Evolutionary conservation across 2,113 vertebrate species (phyloP).

Genomic region (Takifugu bimaculatus): DNA sequence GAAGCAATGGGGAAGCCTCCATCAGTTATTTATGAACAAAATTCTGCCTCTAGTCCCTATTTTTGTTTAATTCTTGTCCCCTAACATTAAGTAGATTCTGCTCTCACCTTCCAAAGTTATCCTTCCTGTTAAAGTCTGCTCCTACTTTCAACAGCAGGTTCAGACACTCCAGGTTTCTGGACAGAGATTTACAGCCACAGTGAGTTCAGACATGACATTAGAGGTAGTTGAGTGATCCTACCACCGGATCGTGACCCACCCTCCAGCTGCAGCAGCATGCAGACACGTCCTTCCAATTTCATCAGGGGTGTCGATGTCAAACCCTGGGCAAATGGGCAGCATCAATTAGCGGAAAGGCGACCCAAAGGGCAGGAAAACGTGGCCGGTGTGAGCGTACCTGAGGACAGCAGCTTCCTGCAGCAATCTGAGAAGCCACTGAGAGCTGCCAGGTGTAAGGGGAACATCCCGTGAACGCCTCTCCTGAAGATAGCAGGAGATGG

Average conservation of each 20-base stretch:
- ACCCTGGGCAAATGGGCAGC: slow-evolving; percentile 74
- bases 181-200: slow-evolving; percentile 1
- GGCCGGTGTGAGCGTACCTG: slow-evolving; percentile 74
- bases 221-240: background rate
- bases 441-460: slow-evolving; percentile 95
- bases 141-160: slow-evolving; percentile 94
- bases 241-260: slow-evolving; percentile 73
- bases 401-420: slow-evolving; percentile 95
- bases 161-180: slow-evolving; percentile 96
- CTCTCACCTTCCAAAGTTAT: slow-evolving; percentile 91
- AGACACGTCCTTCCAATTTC: slow-evolving; percentile 97
- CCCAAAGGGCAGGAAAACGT: background rate
- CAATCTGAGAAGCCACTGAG: slow-evolving; percentile 97
- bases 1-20: background rate
- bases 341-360: slow-evolving; percentile 21
- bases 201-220: background rate
- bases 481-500: slow-evolving; percentile 62
- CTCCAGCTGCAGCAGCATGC: slow-evolving; percentile 96
- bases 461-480: slow-evolving; percentile 95
- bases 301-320: slow-evolving; percentile 92
- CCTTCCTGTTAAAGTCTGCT: slow-evolving; percentile 95
- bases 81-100: background rate
- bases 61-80: background rate
- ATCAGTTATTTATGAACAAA: background rate
- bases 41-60: background rate